A percentile compares a stretch with the other conserved stretches of the same genome.
These are phyloP conservation scores for Platygyra sinensis DNA, from an alignment of 64 coral and sea anemone species.

Conservation along the genomic window DNA sequence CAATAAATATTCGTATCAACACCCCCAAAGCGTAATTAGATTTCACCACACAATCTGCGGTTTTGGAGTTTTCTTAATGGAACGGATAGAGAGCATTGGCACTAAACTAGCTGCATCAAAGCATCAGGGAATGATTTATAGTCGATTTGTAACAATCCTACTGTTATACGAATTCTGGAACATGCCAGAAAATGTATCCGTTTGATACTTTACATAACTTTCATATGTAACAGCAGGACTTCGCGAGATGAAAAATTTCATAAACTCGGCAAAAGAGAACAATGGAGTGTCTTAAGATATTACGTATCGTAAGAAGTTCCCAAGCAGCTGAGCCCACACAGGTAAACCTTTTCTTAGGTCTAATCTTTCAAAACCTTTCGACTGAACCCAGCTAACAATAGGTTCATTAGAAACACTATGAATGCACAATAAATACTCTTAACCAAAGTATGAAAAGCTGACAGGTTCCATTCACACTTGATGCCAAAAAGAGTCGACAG, in stretches of 20 bases:
- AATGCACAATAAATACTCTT: slow-evolving; percentile 36
- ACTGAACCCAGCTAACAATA: slow-evolving; percentile 4
- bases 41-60: slow-evolving; percentile 27
- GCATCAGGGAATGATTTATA: neutral
- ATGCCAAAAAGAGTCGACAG: slow-evolving; percentile 26
- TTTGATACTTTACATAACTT: slow-evolving; percentile 18
- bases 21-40: slow-evolving; percentile 41
- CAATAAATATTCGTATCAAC: slow-evolving; percentile 45
- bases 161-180: neutral
- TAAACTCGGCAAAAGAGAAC: neutral
- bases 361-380: slow-evolving; percentile 34
- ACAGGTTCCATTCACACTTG: slow-evolving; percentile 40
- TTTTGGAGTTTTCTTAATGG: neutral
- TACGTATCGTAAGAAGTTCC: slow-evolving; percentile 5
- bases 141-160: neutral
- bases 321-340: slow-evolving; percentile 28
- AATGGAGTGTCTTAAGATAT: neutral
- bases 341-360: slow-evolving; percentile 8
- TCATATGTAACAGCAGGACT: slow-evolving; percentile 15
- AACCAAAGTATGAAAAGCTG: slow-evolving; percentile 30
- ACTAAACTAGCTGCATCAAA: neutral
- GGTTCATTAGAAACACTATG: slow-evolving; percentile 27
- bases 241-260: slow-evolving; percentile 13
- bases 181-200: neutral
- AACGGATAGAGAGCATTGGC: neutral